These are phyloP conservation scores for Acanthurus tractus DNA, from an alignment of 2,797 vertebrate genomes.

Conservation along the genomic window DNA sequence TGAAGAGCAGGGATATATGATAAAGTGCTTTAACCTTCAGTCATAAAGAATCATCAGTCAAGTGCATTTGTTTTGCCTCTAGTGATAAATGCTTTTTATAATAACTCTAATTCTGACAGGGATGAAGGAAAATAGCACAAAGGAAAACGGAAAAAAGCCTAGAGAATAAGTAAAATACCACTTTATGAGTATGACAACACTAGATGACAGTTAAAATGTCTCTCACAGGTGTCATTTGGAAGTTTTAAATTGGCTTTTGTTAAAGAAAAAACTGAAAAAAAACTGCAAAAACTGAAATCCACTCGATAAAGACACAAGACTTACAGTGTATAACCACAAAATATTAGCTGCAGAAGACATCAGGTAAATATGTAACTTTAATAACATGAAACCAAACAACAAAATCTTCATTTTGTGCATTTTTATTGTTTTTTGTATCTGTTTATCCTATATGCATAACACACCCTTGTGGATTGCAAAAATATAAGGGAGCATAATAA, in stretches of 20 bases:
- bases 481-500: not conserved
- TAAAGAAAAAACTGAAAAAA: not conserved
- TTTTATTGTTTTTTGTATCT: not conserved
- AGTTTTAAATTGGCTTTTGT: slow-evolving; percentile 1
- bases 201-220: not conserved
- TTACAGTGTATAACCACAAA: not conserved
- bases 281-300: not conserved
- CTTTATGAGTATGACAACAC: not conserved
- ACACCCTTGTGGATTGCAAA: not conserved
- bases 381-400: not conserved
- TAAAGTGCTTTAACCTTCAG: slow-evolving; percentile 68
- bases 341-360: not conserved
- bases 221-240: not conserved
- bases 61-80: slow-evolving; percentile 47
- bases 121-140: slow-evolving; percentile 17
- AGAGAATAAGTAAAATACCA: slow-evolving; percentile 11
- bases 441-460: not conserved
- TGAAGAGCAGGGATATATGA: slow-evolving; percentile 56
- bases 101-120: slow-evolving; percentile 32
- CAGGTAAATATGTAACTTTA: not conserved
- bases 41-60: slow-evolving; percentile 45
- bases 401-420: not conserved
- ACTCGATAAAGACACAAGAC: not conserved
- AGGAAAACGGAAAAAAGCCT: slow-evolving; percentile 4
- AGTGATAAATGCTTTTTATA: slow-evolving; percentile 37